Base-by-base conservation (phyloP, 2,797 vertebrate species). In the Falco peregrinus region DNA sequence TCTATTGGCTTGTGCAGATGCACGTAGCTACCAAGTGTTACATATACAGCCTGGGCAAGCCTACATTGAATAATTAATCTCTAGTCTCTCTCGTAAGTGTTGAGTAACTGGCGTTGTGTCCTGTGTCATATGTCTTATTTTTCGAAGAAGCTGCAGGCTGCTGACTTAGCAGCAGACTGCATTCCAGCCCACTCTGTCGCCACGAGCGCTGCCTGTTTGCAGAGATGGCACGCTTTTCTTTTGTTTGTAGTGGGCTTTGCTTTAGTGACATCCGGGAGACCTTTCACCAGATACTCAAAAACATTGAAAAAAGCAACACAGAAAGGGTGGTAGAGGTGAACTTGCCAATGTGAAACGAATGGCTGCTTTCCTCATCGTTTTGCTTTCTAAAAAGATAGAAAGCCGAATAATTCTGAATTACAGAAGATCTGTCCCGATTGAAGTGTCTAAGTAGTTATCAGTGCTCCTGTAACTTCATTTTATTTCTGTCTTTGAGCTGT, bases 161-260 rank as follows among this genome's bases (percentile, higher is more conserved):
- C 96, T 96, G 91, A 51, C 60, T 33, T 54, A 90, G 95, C 78
- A 93, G 57, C 76, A 73, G 61, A 25, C 43, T 64, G 76, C 53
- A 41, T 94, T 92, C 94, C 96, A 94, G 94, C 83, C 90, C 74
- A 78, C 90, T 86, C 70, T 53, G 86, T 76, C 35, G 47, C 89
- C 63, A n/a, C 35, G 51, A 67, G 78, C 17, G 35, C 70, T 43
- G 85, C 51, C 48, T 88, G 95, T 83, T 70, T 81, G 47, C 20
- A 69, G 87, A 87, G 91, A 79, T 80, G 93, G 81, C 88, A 84
- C 13, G 5, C 48, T 59, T 93, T 87, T 82, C 57, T 31, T 51
- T 51, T 73, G 41, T 53, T 56, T 63, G 76, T 64, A 25, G 80
- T 26, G 60, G 92, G 91, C 94, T 77, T 9, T n/a, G 8, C 76